phyloP scores from a whole-genome alignment of 2,797 vertebrate genomes.

The Tokudaia tokunoshimensis region DNA sequence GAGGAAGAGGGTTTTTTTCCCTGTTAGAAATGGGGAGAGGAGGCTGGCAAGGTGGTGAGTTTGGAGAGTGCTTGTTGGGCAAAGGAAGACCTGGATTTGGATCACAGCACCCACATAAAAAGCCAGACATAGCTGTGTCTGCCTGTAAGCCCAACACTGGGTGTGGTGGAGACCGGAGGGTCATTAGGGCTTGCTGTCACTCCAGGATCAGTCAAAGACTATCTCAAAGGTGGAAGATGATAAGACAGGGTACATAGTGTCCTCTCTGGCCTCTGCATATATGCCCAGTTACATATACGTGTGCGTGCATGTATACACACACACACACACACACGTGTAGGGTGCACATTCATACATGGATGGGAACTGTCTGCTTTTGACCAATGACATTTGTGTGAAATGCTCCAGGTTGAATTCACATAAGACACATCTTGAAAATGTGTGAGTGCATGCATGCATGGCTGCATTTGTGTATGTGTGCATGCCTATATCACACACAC shows the following conservation, averaged over 20 bases:
- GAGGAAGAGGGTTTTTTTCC: background rate
- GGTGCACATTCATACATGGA: background rate
- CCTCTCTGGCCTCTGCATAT: background rate
- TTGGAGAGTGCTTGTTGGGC: background rate
- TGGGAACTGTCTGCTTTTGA: background rate
- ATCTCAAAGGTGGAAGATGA: background rate
- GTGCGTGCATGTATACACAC: background rate
- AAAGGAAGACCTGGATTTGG: background rate
- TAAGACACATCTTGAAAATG: background rate
- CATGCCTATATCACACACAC: background rate
- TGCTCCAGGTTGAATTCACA: background rate
- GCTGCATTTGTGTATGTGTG: background rate
- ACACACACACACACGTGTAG: background rate
- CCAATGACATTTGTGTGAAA: background rate
- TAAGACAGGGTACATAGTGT: background rate
- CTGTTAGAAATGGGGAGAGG: background rate
- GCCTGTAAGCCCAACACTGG: background rate
- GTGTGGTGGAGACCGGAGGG: background rate
- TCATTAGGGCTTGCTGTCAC: background rate
- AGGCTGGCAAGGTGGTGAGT: background rate
- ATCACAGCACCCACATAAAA: background rate
- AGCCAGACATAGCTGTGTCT: background rate
- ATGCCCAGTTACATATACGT: too few relatives aligned
- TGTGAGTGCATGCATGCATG: background rate
- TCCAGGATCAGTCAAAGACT: background rate